phyloP scores from a whole-genome alignment of 2,888 invertebrate species.

The Schizaphis graminum region DNA sequence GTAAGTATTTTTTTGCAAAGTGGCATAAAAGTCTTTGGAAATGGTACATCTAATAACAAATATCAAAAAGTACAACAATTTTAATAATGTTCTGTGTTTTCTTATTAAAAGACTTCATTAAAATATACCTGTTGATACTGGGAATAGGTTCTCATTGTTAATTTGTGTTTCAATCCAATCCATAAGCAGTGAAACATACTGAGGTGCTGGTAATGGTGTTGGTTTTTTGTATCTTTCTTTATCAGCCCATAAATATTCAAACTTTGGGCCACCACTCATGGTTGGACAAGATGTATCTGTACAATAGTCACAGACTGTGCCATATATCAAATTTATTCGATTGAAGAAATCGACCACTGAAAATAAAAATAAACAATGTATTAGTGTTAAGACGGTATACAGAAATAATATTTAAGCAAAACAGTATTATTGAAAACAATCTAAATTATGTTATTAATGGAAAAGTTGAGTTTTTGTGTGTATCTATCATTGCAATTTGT shows the following conservation, averaged over 20 bases:
- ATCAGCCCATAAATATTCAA: slow-evolving; percentile 93
- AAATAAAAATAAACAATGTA: slow-evolving; percentile 69
- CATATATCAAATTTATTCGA: slow-evolving; percentile 91
- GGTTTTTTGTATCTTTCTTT: slow-evolving; percentile 83
- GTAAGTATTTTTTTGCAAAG: slow-evolving; percentile 90
- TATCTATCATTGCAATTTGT: not conserved
- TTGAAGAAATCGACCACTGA: slow-evolving; percentile 94
- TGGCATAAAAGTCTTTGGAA: slow-evolving; percentile 85
- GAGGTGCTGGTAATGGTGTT: slow-evolving; percentile 84
- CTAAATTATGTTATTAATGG: not conserved
- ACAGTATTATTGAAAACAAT: not conserved
- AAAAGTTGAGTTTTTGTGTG: not conserved
- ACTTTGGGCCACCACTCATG: slow-evolving; percentile 90
- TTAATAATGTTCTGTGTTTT: not conserved
- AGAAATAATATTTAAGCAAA: not conserved
- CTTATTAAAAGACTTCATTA: not conserved
- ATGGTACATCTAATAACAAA: slow-evolving; percentile 80
- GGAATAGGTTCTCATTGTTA: slow-evolving; percentile 89
- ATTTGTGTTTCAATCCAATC: slow-evolving; percentile 94
- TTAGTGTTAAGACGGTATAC: not conserved
- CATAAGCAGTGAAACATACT: slow-evolving; percentile 87
- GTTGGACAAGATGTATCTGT: slow-evolving; percentile 87
- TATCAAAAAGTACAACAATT: not conserved
- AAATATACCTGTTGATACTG: slow-evolving; percentile 79
- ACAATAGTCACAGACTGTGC: slow-evolving; percentile 88